These are phyloP conservation scores for Lamellibrachia columna DNA, from an alignment of 2,888 invertebrate species.

Conservation along the genomic window DNA sequence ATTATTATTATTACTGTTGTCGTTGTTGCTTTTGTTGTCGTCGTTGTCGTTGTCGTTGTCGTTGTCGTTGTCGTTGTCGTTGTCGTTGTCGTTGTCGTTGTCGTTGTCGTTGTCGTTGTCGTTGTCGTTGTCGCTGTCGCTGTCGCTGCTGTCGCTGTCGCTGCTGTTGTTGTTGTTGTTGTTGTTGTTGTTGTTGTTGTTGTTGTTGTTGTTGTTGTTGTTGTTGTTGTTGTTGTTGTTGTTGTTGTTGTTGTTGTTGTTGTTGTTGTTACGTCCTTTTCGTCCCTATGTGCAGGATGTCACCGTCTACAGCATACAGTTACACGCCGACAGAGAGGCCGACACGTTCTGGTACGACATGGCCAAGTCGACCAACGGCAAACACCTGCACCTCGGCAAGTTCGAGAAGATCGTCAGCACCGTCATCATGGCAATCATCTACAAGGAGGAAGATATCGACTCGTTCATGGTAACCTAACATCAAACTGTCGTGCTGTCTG, in stretches of 20 bases:
- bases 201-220: neutral
- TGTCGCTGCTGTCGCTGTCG: too few relatives aligned
- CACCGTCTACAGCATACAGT: neutral
- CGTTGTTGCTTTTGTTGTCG: too few relatives aligned
- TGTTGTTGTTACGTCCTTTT: neutral
- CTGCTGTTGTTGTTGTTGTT: too few relatives aligned
- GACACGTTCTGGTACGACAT: conserved; percentile 49
- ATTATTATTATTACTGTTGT: too few relatives aligned
- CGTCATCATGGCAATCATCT: conserved; percentile 61
- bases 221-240: neutral
- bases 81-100: too few relatives aligned
- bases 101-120: too few relatives aligned
- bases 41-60: neutral
- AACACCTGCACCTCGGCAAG: conserved; percentile 52
- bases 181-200: too few relatives aligned
- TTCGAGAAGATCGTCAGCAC: conserved; percentile 52
- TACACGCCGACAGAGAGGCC: conserved; percentile 13
- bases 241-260: neutral
- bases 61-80: too few relatives aligned
- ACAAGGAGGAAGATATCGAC: conserved; percentile 33
- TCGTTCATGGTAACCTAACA: neutral
- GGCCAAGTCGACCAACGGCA: conserved; percentile 49
- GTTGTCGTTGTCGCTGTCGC: too few relatives aligned
- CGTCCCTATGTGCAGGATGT: neutral
- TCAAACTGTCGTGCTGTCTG: too few relatives aligned